These are phyloP conservation scores for Colostygia pectinataria DNA, from an alignment of 2,888 invertebrate species.

Conservation along the genomic window DNA sequence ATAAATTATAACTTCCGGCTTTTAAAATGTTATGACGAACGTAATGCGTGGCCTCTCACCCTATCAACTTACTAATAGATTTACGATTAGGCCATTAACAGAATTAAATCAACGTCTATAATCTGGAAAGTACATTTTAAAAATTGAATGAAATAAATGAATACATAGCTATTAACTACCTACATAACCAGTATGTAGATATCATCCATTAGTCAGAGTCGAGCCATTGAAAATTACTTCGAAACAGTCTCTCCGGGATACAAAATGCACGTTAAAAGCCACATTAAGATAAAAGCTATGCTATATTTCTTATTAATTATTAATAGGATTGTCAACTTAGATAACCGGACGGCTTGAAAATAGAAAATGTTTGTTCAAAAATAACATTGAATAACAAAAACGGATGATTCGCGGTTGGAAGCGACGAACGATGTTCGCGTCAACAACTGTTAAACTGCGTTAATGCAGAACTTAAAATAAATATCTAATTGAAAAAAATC, in stretches of 20 bases:
- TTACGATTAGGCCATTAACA: conserved; percentile 49
- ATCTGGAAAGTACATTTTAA: conserved; percentile 48
- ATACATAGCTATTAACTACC: conserved; percentile 30
- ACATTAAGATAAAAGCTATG: conserved; percentile 78
- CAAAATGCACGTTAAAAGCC: conserved; percentile 75
- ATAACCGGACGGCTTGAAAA: conserved; percentile 67
- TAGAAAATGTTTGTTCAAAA: conserved; percentile 73
- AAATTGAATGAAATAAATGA: conserved; percentile 63
- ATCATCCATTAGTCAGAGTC: conserved; percentile 73
- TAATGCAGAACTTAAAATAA: conserved; percentile 83
- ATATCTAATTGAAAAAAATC: too few species aligned
- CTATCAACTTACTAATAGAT: conserved; percentile 50
- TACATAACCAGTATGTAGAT: conserved; percentile 56
- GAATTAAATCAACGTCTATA: conserved; percentile 50
- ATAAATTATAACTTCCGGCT: too few species aligned
- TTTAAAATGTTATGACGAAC: too few species aligned
- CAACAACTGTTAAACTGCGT: conserved; percentile 81
- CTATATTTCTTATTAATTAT: conserved; percentile 79
- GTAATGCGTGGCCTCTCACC: too few species aligned
- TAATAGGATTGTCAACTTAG: conserved; percentile 78
- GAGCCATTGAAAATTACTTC: conserved; percentile 67
- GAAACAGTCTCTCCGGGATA: conserved; percentile 70
- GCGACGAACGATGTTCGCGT: conserved; percentile 82
- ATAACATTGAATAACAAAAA: conserved; percentile 67
- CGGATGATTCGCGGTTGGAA: conserved; percentile 71